phyloP scores from a whole-genome alignment of 2,888 invertebrate genomes.

The Aspidiotus destructor region DNA sequence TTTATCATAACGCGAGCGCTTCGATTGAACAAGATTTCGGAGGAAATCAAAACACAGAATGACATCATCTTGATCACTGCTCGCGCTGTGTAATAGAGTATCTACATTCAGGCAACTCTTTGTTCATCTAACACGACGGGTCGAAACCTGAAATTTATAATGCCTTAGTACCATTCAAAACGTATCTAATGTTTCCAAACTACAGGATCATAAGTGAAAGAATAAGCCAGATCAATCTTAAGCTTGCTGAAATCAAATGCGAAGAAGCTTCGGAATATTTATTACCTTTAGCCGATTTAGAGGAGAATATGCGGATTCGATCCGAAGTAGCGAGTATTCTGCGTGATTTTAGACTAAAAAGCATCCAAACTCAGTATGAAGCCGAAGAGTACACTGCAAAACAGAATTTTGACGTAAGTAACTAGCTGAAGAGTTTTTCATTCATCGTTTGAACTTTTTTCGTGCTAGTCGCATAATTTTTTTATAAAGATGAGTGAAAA shows the following conservation, averaged over 20 bases:
- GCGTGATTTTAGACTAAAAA: constrained; percentile 65
- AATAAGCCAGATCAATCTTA: constrained; percentile 69
- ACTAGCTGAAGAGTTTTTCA: not conserved
- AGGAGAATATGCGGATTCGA: constrained; percentile 73
- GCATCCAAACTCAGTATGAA: constrained; percentile 73
- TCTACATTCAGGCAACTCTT: not conserved
- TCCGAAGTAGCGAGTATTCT: constrained; percentile 86
- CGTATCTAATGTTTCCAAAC: no score
- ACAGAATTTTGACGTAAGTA: constrained; percentile 74
- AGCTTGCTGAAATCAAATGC: constrained; percentile 72
- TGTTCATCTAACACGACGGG: no score
- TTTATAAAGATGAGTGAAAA: no score
- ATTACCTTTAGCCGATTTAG: constrained; percentile 71
- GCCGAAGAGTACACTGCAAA: constrained; percentile 80
- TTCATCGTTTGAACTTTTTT: not conserved
- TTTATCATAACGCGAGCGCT: no score
- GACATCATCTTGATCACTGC: not conserved
- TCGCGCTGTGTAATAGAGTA: not conserved
- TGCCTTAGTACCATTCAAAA: no score
- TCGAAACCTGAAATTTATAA: no score
- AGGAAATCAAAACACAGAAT: no score
- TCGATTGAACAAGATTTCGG: no score
- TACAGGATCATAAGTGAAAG: constrained; percentile 66
- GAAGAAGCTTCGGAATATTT: constrained; percentile 83
- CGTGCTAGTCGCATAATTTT: no score